Evolutionary conservation across 2,888 invertebrate species (phyloP), one percentile per base, ranked within the genome.

Genomic region (Drosophila macrospina): DNA sequence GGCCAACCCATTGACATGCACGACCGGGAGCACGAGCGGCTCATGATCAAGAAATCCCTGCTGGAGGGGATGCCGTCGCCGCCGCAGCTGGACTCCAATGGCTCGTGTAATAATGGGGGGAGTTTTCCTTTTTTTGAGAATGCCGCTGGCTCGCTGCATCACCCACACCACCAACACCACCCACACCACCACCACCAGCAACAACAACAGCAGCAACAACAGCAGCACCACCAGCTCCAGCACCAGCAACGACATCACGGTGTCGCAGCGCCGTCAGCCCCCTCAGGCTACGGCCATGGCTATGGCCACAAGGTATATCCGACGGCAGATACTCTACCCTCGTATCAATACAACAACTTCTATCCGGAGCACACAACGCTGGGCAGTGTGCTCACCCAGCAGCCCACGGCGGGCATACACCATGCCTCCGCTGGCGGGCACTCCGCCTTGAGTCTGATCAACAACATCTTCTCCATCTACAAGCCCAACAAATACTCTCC

Each of bases 401-500:
- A 91, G 65, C 90, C 90, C 32, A 80, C 88, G 37, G 75, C 89
- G 15, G 80, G 80, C 65, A 82, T 89, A 13, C 90, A 90, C 42
- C 91, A 91, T 30, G 68, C 90, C 5, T 80, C 89, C n/a, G 90
- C 86, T 5, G 88, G 90, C 4, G 91, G 91, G 1, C 90, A 91
- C 50, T 91, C 92, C 39, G 91, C 92, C 13, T 71, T 92, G 26
- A 92, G 92, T 74, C 85, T 92, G 60, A 91, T 92, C 75, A 92
- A 92, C 69, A 92, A 92, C 78, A 92, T 92, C 48, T 92, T 92
- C 78, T 92, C 92, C 55, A 92, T 92, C 55, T 92, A 92, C 74
- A 92, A 92, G 73, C 92, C 92, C 54, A 92, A 92, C 74, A 92
- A 92, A 66, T 92, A 92, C 73, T 92, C 92, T 34, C 92, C 92